Conservation (phyloP, 2,797 vertebrate genomes). For the Nannoperca obscura region DNA sequence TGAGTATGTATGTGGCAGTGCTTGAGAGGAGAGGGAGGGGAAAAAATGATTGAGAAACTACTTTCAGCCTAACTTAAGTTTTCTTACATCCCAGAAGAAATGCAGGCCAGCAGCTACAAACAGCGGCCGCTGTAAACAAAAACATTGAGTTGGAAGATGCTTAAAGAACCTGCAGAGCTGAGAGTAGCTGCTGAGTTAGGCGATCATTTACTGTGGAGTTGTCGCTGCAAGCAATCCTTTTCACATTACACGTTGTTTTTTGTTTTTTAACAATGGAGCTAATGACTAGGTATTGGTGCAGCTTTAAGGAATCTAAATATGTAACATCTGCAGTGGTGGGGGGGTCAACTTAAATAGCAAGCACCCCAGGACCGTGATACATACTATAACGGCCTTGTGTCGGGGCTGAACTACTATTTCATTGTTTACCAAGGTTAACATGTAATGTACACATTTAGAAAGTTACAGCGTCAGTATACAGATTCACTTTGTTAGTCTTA, state of each 20-base stretch:
- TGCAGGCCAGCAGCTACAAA: background rate
- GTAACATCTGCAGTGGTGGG: background rate
- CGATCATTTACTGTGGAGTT: too few species aligned
- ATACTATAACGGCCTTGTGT: background rate
- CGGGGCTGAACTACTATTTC: background rate
- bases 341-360: background rate
- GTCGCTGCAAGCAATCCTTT: too few species aligned
- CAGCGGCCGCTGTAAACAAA: background rate
- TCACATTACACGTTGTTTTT: background rate
- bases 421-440: background rate
- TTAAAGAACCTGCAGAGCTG: background rate
- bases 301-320: background rate
- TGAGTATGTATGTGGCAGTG: background rate
- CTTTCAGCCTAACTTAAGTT: background rate
- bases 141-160: background rate
- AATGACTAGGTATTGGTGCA: background rate
- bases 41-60: too few species aligned
- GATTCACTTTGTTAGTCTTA: background rate
- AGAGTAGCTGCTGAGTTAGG: background rate
- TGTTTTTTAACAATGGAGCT: background rate
- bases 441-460: fast-evolving
- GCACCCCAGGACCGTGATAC: background rate
- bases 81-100: background rate
- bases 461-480: background rate
- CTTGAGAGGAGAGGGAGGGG: background rate